A percentile compares a stretch with the other conserved stretches of the same genome.
Evolutionary conservation across 2,888 invertebrate genomes (phyloP).

Genomic region (Phania funesta): DNA sequence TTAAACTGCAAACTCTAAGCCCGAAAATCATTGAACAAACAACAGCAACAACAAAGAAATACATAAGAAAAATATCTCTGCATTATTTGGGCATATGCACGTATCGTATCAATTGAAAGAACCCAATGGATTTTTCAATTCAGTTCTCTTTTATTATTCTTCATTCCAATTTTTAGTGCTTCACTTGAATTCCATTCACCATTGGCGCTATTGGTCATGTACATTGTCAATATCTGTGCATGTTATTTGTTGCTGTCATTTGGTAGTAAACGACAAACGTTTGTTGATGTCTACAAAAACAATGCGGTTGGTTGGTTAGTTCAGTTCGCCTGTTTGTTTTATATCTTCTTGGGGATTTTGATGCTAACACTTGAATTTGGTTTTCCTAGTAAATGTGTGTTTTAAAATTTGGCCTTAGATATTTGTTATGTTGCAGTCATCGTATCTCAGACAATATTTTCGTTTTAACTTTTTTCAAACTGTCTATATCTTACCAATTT

Average conservation of each 20-base stretch:
- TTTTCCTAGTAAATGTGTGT: not conserved
- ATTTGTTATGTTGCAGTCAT: slow-evolving; percentile 40
- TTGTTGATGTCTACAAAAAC: slow-evolving; percentile 43
- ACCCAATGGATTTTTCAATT: slow-evolving; percentile 52
- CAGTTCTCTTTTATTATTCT: not conserved
- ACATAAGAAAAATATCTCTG: slow-evolving; percentile 40
- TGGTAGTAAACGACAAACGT: slow-evolving; percentile 51
- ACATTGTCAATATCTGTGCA: slow-evolving; percentile 56
- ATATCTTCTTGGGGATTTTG: not conserved
- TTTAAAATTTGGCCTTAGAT: slow-evolving; percentile 9
- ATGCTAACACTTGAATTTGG: slow-evolving; percentile 36
- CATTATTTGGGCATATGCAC: slow-evolving; percentile 51
- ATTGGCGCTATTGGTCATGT: slow-evolving; percentile 62
- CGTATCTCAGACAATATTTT: slow-evolving; percentile 20
- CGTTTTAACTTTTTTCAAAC: not conserved
- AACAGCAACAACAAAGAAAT: not conserved
- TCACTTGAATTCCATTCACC: slow-evolving; percentile 17
- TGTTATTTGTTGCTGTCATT: slow-evolving; percentile 60
- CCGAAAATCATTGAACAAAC: not conserved
- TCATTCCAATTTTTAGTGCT: slow-evolving; percentile 15
- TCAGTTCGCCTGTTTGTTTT: not conserved
- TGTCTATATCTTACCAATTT: slow-evolving; percentile 57
- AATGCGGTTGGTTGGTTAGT: slow-evolving; percentile 33
- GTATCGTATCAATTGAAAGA: slow-evolving; percentile 53
- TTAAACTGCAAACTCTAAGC: slow-evolving; percentile 38